Evolutionary conservation across 2,888 invertebrate species (phyloP), one percentile per base, ranked within the genome.

Genomic region (Artemia sp.): DNA sequence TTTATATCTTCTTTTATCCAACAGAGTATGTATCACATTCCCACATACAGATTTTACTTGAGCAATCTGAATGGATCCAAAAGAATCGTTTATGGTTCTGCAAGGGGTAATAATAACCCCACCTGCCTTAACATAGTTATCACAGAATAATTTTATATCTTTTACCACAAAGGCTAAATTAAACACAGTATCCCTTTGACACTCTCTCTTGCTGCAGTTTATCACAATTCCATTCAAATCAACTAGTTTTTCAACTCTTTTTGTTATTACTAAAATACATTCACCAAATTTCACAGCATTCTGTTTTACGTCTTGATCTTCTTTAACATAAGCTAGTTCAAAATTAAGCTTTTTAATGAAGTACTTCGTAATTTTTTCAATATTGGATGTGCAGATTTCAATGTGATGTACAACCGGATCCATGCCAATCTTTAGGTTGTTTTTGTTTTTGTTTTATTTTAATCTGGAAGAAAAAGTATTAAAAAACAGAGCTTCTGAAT

Each of bases 21-120:
- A 73, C 4, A 81, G 72, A 0, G 80, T 80, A 72, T 81, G 81
- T 14, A 78, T 74, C 8, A 80, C 77, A 74, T 81, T 80, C 0
- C 79, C 80, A 68, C 79, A 76, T 72, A 77, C 76, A 10, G 80
- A 79, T 69, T 76, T 75, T 8, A 81, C 75, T 4, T 77, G 75
- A 6, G 80, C 78, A 71, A 76, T 76, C 10, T 74, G 74, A 6
- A 80, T 75, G 1, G 72, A 70, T 8, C 80, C 80, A 68, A 74
- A 52, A 11, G 72, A 67, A 72, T 78, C 77, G 7, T 69, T 68
- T 24, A 77, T 70, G 14, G 72, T 73, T 19, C 72, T 72, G 8
- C 76, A 72, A 12, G 75, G 74, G 70, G 75, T 75, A 24, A 78
- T 19, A 9, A 80, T 72, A 51, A 72, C 71, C 2, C 75, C 77